Conservation (phyloP, 1,140 invertebrate species). For the Teleopsis dalmanni region DNA sequence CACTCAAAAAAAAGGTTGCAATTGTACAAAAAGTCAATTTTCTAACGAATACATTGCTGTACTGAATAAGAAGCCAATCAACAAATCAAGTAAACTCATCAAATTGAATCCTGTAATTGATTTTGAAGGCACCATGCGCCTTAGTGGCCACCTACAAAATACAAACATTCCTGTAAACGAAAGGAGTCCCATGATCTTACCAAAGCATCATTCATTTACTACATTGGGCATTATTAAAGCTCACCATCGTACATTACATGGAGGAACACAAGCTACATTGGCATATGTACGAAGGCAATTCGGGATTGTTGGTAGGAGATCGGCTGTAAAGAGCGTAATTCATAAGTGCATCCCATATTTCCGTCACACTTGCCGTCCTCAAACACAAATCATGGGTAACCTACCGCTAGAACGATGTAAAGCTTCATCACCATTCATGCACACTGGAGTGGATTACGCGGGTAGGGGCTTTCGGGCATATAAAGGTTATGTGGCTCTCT, state of each 20-base stretch:
- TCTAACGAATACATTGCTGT: too few relatives aligned
- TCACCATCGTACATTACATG: neutral
- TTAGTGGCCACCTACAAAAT: neutral
- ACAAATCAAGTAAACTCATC: neutral
- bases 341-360: neutral
- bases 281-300: neutral
- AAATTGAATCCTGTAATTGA: neutral
- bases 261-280: neutral
- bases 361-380: neutral
- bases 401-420: neutral
- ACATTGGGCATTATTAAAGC: neutral
- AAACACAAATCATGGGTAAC: neutral
- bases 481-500: slow-evolving; percentile 1
- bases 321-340: neutral
- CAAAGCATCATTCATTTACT: neutral
- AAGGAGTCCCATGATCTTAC: neutral
- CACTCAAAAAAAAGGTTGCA: too few relatives aligned
- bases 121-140: neutral
- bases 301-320: neutral
- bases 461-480: neutral
- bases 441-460: neutral
- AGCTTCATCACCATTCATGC: neutral
- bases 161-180: neutral
- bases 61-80: too few relatives aligned
- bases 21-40: too few relatives aligned